These are phyloP conservation scores for Narcine bancroftii DNA, from an alignment of 2,113 vertebrate species.

Conservation along the genomic window DNA sequence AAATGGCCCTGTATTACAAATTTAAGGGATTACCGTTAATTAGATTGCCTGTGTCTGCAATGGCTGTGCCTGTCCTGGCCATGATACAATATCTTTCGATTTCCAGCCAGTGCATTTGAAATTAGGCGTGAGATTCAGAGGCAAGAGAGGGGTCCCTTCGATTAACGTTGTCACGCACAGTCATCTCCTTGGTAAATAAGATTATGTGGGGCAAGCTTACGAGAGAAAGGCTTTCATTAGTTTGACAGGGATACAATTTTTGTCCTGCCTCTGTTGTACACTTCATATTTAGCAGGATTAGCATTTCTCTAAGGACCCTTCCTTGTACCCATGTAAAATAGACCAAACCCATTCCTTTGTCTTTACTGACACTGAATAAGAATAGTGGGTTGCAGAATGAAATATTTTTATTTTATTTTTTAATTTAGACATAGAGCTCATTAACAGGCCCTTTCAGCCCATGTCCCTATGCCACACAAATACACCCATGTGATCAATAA, in stretches of 20 bases:
- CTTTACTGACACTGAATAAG: neutral
- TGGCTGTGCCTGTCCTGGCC: constrained; percentile 66
- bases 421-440: no score
- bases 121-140: constrained; percentile 54
- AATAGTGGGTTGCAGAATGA: neutral
- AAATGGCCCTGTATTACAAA: constrained; percentile 52
- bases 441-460: no score
- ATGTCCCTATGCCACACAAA: no score
- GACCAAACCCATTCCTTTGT: neutral
- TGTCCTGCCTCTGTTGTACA: constrained; percentile 1
- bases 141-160: constrained; percentile 33
- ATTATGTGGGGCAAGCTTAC: constrained; percentile 31
- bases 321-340: neutral
- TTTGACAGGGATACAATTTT: neutral
- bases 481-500: no score
- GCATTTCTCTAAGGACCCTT: neutral
- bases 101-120: constrained; percentile 67
- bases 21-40: constrained; percentile 87
- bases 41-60: constrained; percentile 59
- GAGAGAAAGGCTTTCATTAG: constrained; percentile 17
- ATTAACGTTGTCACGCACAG: neutral
- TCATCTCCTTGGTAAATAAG: constrained; percentile 36
- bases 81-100: constrained; percentile 79
- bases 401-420: no score
- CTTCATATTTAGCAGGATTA: constrained; percentile 18